phyloP scores from a whole-genome alignment of 1,140 invertebrate genomes.

The Streblospio benedicti region DNA sequence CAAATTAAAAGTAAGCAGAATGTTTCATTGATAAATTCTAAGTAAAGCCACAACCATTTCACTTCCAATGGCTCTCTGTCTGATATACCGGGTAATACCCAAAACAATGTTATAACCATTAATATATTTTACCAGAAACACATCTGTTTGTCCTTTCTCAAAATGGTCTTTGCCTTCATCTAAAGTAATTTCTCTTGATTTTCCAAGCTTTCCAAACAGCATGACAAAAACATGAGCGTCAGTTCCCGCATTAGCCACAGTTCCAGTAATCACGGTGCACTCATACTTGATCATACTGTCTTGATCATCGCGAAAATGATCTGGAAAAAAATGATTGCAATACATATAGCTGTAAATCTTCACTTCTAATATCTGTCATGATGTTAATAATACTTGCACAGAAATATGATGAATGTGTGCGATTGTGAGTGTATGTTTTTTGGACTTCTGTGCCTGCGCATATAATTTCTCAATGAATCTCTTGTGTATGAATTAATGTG shows the following conservation, averaged over 20 bases:
- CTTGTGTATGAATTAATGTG: too few relatives aligned
- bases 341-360: too few relatives aligned
- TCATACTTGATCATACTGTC: background rate
- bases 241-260: conserved; percentile 7
- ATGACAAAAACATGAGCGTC: conserved; percentile 15
- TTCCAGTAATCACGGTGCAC: background rate
- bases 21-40: background rate
- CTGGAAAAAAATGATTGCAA: too few relatives aligned
- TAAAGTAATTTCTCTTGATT: background rate
- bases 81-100: too few relatives aligned
- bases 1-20: background rate
- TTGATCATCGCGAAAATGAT: background rate
- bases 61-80: too few relatives aligned
- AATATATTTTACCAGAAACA: background rate
- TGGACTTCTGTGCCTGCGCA: too few relatives aligned
- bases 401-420: too few relatives aligned
- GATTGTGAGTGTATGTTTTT: too few relatives aligned
- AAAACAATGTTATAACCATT: too few relatives aligned
- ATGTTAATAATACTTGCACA: too few relatives aligned
- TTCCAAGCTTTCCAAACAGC: conserved; percentile 13
- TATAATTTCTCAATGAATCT: too few relatives aligned
- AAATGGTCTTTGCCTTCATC: conserved; percentile 8
- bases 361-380: too few relatives aligned
- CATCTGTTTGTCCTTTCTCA: conserved; percentile 5
- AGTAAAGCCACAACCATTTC: background rate